Evolutionary conservation across 2,797 vertebrate species (phyloP), one percentile per base, ranked within the genome.

Genomic region (Lepilemur ruficaudatus): DNA sequence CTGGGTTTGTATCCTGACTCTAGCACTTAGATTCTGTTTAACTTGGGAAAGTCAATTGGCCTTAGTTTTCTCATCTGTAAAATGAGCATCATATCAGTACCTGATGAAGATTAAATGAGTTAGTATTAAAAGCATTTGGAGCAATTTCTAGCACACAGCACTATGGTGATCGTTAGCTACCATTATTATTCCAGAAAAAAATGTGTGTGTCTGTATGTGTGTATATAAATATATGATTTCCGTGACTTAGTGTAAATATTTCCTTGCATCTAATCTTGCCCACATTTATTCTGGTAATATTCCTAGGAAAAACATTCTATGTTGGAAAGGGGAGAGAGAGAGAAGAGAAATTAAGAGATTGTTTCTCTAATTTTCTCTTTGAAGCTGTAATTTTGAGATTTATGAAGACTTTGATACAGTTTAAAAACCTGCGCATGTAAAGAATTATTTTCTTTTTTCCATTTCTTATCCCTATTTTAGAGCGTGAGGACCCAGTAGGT

Each of bases 341-440:
- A 73, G 38, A 52, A 61, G 32, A 79, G 14, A 84, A 96, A 92
- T 61, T 46, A 63, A 94, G 46, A 63, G 5, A 25, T 88, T 52
- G 13, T 81, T 87, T 82, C 22, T 69, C 20, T 81, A 17, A 41
- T 89, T 89, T 91, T 81, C 28, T 50, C n/a, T 76, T 92, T 30
- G 57, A 94, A 94, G 65, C 23, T 92, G 0, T 93, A 76, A 75
- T 70, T 94, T 86, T 93, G 59, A 95, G 48, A 70, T 17, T 43
- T 55, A n/a, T 2, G 25, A 65, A 38, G 79, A 73, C 28, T 85
- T 72, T 18, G 38, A 72, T 80, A 61, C 12, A 48, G 25, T 91
- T 95, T 91, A 72, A 92, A 76, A 89, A 73, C 4, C 11, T 81
- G 41, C 50, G 0, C 18, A 1, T 84, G 9, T 30, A 76, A 89